These are phyloP conservation scores for Nematopogon swammerdamellus DNA, from an alignment of 2,888 invertebrate species.

Conservation along the genomic window DNA sequence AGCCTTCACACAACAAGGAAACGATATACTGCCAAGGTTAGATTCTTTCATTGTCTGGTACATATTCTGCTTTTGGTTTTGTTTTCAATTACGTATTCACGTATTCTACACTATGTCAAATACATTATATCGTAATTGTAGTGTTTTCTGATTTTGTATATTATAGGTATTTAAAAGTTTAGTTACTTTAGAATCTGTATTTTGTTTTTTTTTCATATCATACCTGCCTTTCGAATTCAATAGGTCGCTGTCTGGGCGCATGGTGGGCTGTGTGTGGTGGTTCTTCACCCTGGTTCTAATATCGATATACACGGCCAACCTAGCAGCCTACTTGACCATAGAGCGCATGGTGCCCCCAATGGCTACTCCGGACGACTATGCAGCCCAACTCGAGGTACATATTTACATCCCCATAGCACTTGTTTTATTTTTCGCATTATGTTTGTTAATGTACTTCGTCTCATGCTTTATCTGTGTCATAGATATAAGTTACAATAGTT, in stretches of 20 bases:
- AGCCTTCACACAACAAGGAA: constrained; percentile 98
- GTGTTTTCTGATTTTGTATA: constrained; percentile 2
- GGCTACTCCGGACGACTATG: constrained; percentile 86
- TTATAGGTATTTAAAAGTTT: too few relatives aligned
- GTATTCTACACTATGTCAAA: neutral
- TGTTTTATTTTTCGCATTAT: neutral
- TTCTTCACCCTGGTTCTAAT: constrained; percentile 95
- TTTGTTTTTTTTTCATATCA: too few relatives aligned
- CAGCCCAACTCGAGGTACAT: constrained; percentile 84
- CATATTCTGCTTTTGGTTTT: too few relatives aligned
- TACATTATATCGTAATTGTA: constrained; percentile 2
- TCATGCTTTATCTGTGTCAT: neutral
- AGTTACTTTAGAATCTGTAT: too few relatives aligned
- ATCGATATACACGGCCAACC: constrained; percentile 95
- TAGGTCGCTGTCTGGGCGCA: too few relatives aligned
- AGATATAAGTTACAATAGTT: neutral
- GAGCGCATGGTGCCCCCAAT: constrained; percentile 92
- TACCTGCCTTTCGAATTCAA: too few relatives aligned
- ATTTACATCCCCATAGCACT: neutral
- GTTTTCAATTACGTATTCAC: neutral
- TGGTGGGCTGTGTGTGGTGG: constrained; percentile 97
- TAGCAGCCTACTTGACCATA: constrained; percentile 93
- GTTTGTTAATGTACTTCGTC: neutral
- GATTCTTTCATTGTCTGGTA: too few relatives aligned
- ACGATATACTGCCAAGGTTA: constrained; percentile 93